Evolutionary conservation across 2,113 vertebrate genomes (phyloP).

Genomic region (Hipposideros armiger): DNA sequence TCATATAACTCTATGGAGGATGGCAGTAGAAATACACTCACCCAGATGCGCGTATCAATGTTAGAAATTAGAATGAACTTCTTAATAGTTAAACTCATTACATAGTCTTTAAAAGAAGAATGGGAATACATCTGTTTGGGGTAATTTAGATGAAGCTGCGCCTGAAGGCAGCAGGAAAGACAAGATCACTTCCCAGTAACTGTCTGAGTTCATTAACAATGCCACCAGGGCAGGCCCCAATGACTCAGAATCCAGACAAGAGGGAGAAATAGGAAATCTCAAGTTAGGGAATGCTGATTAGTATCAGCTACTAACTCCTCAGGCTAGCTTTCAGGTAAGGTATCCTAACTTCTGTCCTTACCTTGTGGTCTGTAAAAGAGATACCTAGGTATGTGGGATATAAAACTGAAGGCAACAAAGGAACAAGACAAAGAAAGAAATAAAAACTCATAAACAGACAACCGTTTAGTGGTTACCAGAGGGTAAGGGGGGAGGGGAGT

Average conservation of each 20-base stretch:
- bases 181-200: constrained; percentile 35
- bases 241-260: constrained; percentile 9
- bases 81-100: constrained; percentile 33
- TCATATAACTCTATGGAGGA: neutral
- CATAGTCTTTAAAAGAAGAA: constrained; percentile 38
- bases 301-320: neutral
- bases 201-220: neutral
- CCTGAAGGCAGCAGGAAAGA: constrained; percentile 54
- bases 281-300: neutral
- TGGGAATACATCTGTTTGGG: constrained; percentile 6
- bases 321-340: neutral
- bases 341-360: neutral
- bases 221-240: neutral
- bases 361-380: neutral
- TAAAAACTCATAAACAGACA: too few species aligned
- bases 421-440: too few species aligned
- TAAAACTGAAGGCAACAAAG: too few species aligned
- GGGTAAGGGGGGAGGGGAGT: too few species aligned
- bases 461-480: too few species aligned
- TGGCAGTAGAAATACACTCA: neutral
- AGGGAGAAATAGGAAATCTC: constrained; percentile 18
- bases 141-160: constrained; percentile 34
- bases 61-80: constrained; percentile 50
- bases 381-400: too few species aligned
- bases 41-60: neutral